phyloP scores from a whole-genome alignment of 2,888 invertebrate species.

The Drosophila kuntzei region DNA sequence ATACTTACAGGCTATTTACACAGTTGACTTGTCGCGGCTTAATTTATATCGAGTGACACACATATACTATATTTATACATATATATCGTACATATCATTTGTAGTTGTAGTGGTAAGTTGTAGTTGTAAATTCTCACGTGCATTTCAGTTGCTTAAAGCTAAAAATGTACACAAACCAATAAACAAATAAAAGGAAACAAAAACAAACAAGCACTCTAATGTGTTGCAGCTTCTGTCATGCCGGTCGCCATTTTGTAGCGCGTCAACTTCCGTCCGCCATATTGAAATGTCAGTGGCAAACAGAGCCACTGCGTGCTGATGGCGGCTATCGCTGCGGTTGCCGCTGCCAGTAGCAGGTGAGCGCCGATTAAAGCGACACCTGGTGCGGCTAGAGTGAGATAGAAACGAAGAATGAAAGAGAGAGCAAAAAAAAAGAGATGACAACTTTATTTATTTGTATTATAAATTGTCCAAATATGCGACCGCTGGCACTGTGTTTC shows the following conservation, averaged over 20 bases:
- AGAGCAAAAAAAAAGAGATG: slow-evolving; percentile 4
- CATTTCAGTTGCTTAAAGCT: slow-evolving; percentile 82
- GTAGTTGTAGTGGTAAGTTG: slow-evolving; percentile 25
- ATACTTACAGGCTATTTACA: slow-evolving; percentile 76
- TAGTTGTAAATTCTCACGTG: slow-evolving; percentile 79
- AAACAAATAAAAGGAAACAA: slow-evolving; percentile 23
- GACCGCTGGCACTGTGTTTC: slow-evolving; percentile 53
- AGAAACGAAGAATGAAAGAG: not conserved
- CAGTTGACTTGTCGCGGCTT: slow-evolving; percentile 49
- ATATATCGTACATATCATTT: slow-evolving; percentile 31
- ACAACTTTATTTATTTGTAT: slow-evolving; percentile 61
- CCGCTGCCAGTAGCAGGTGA: slow-evolving; percentile 53
- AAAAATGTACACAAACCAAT: slow-evolving; percentile 60
- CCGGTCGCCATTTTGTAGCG: slow-evolving; percentile 65
- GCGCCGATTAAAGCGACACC: slow-evolving; percentile 44
- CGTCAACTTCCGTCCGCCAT: slow-evolving; percentile 71
- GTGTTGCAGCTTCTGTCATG: slow-evolving; percentile 3
- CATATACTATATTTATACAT: slow-evolving; percentile 46
- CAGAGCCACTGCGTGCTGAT: slow-evolving; percentile 54
- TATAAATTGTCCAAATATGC: slow-evolving; percentile 72
- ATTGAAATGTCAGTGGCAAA: slow-evolving; percentile 72
- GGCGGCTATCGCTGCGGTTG: slow-evolving; percentile 67
- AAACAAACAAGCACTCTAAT: slow-evolving; percentile 21
- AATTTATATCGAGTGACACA: slow-evolving; percentile 44
- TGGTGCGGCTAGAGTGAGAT: slow-evolving; percentile 38